A percentile compares a stretch with the other conserved stretches of the same genome.
phyloP scores from a whole-genome alignment of 2,113 vertebrate genomes.

The Alosa alosa region DNA sequence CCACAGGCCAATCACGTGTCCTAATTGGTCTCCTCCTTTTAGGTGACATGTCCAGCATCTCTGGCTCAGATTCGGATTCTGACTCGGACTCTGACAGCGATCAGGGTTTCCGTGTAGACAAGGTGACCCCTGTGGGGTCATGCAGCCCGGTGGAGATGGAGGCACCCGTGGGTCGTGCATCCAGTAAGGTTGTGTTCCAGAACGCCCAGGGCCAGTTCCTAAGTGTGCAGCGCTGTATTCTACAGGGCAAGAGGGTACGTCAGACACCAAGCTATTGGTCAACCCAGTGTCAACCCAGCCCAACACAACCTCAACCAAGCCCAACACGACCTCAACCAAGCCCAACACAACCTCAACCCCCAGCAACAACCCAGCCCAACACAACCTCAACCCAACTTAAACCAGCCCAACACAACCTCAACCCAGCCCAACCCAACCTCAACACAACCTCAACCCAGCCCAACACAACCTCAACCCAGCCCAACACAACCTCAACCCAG shows the following conservation, averaged over 20 bases:
- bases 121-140: constrained; percentile 14
- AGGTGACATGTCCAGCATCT: constrained; percentile 96
- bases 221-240: constrained; percentile 76
- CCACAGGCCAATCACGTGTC: background rate
- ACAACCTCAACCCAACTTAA: no score
- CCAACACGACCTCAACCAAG: no score
- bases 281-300: no score
- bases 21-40: constrained; percentile 12
- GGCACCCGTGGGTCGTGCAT: constrained; percentile 34
- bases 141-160: constrained; percentile 38
- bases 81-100: constrained; percentile 50
- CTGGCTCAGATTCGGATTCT: constrained; percentile 82
- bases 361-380: no score
- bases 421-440: no score
- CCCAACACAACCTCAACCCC: no score
- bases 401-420: no score
- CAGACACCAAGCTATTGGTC: background rate
- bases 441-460: no score
- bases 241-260: constrained; percentile 74
- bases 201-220: constrained; percentile 80
- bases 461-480: no score
- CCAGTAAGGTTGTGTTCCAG: constrained; percentile 77
- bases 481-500: no score
- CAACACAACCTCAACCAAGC: no score
- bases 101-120: constrained; percentile 40